Base-by-base conservation (phyloP, 2,888 invertebrate species). In the Petrolisthes cinctipes region DNA sequence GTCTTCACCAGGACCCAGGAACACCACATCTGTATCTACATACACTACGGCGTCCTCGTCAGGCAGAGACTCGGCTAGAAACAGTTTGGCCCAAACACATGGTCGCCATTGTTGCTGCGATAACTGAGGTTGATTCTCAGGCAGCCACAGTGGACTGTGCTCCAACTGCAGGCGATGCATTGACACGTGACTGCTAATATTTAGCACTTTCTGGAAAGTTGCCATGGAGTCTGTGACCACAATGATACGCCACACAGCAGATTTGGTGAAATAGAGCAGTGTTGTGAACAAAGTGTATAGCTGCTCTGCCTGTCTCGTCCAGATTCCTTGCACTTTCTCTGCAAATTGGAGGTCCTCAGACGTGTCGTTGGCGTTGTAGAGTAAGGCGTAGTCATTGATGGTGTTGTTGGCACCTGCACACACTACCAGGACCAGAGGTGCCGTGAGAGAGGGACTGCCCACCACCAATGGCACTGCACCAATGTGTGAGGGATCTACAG, bases 11-110 rank as follows among this genome's bases (percentile, higher is more conserved):
- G 93, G 93, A 57, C 92, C 92, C 83, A 94, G 89, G 91, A 94
- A 93, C 76, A 94, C 89, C 57, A 93, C 91, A 91, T 94, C 94
- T 0, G 93, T 94, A 91, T 94, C 94, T 14, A 94, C 92, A 91
- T 94, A 94, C n/a, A 94, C 89, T 54, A 93, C 84, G 5, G 93
- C 91, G 91, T 94, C 93, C 53, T 93, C 92, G 78, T 93, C 92
- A 53, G 90, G 90, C 71, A 93, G 91, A 17, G 93, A 83, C n/a
- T 91, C 91, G 5, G 85, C 81, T n/a, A 90, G 61, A 68, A 89
- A 90, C 80, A 85, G 86, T 78, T 90, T 90, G 4, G 87, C 85
- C 90, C 90, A 90, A n/a, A 82, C 87, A 54, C 90, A 90, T 5
- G 89, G 87, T 11, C 90, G 76, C 87, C 89, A 90, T 9, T 89